Base-by-base conservation (phyloP, 2,888 invertebrate species). In the Ophioninae sp. region DNA sequence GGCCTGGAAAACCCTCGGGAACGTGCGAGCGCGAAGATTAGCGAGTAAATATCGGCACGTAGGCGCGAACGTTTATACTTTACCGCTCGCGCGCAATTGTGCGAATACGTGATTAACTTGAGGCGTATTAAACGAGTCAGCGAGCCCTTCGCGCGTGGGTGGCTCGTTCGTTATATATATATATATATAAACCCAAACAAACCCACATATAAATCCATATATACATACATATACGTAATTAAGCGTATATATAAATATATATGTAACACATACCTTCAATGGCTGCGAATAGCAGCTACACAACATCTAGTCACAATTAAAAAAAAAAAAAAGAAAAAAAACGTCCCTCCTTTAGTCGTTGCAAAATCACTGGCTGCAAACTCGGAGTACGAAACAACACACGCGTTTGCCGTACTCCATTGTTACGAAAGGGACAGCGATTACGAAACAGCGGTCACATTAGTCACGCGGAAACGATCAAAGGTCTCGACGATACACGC, bases 111-210 rank as follows among this genome's bases (percentile, higher is more conserved):
- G 82, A 69, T 73, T 82, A 78, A 82, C 56, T 68, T 74, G 72
- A 21, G 44, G 73, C 30, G 30, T 62, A 68, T 74, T 50, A 74
- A 68, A 62, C 62, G 82, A 30, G 37, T 44, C 20, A 64, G 57
- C 70, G 64, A 75, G 74, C 82, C 74, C 78, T 82, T 82, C 21
- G 21, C 79, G 79, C 82, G 82, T 82, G 82, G 82, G 82, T 65
- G 62, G 57, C 73, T 62, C 74, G 59, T 59, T 59, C 59, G 59
- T 59, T 30, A 30, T 30, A 30, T 30, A 44, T 44, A 44, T 44
- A 2, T 44, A 10, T 10, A 10, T 44, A 44, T 5, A 50, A 13
- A 50, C 17, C 10, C 13, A 50, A 17, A 50, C 13, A 50, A 17
- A 17, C 5, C 13, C 17, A 50, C 13, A 50, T 17, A 50, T 50